phyloP scores from a whole-genome alignment of 2,797 vertebrate genomes.

The Protosalanx chinensis region DNA sequence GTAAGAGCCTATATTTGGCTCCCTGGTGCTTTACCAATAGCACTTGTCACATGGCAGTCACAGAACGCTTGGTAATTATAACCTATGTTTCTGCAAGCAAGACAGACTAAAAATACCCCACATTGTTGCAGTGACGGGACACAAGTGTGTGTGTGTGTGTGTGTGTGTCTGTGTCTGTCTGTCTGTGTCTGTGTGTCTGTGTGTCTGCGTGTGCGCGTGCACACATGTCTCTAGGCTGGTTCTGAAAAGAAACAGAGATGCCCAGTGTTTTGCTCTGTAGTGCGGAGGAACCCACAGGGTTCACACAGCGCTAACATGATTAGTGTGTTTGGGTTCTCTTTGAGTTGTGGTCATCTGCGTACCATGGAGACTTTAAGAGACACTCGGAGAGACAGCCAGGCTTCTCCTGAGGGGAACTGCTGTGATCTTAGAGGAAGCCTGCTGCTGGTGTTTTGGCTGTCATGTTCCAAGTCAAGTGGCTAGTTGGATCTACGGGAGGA shows the following conservation, averaged over 20 bases:
- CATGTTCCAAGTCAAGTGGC: background rate
- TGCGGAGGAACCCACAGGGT: conserved; percentile 9
- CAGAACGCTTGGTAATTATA: conserved; percentile 72
- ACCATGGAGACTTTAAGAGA: conserved; percentile 5
- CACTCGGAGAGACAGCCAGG: background rate
- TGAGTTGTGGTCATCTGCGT: background rate
- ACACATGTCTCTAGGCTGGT: background rate
- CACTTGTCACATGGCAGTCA: conserved; percentile 72
- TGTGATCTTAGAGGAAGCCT: conserved; percentile 37
- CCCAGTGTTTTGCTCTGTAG: background rate
- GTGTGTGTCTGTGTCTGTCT: conserved; percentile 19
- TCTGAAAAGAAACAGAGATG: background rate
- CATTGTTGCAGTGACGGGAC: conserved; percentile 51
- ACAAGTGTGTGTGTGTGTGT: conserved; percentile 10
- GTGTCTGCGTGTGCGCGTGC: background rate
- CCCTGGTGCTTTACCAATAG: conserved; percentile 60
- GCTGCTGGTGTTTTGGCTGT: conserved; percentile 19
- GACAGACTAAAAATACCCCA: conserved; percentile 66
- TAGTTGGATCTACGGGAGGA: no score
- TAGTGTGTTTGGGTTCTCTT: background rate
- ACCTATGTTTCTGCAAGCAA: conserved; percentile 57
- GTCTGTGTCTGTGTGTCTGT: conserved; percentile 9
- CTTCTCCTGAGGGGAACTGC: conserved; percentile 40
- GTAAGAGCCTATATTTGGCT: conserved; percentile 67
- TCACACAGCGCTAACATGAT: conserved; percentile 13